Evolutionary conservation across 2,113 vertebrate genomes (phyloP).

Genomic region (Nymphicus hollandicus): DNA sequence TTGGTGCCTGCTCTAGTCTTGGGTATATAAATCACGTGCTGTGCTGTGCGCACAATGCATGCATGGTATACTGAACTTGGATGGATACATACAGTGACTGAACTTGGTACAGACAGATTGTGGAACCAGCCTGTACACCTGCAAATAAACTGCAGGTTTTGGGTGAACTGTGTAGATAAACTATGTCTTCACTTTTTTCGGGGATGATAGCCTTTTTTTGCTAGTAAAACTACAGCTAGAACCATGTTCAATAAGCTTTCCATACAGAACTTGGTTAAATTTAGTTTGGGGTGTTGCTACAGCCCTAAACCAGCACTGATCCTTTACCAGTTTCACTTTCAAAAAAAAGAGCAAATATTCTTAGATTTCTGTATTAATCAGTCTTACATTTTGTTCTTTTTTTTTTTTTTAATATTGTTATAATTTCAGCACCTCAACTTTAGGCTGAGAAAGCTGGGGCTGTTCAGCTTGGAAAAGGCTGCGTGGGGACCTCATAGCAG

Average conservation of each 20-base stretch:
- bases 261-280: neutral
- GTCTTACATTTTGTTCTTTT: neutral
- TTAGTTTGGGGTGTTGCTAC: neutral
- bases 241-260: neutral
- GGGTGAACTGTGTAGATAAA: neutral
- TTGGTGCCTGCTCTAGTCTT: neutral
- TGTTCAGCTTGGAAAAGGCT: neutral
- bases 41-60: fast-evolving
- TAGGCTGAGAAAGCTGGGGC: neutral
- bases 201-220: neutral
- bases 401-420: neutral
- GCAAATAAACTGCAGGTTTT: neutral
- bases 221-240: neutral
- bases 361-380: neutral
- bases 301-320: neutral
- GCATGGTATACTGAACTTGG: fast-evolving
- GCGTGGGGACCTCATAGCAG: neutral
- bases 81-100: fast-evolving
- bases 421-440: neutral
- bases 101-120: no score
- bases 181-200: neutral
- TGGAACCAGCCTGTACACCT: no score
- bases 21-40: fast-evolving
- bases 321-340: neutral
- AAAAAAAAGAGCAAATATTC: neutral